Evolutionary conservation across 2,797 vertebrate species (phyloP).

Genomic region (Bovichtus variegatus): DNA sequence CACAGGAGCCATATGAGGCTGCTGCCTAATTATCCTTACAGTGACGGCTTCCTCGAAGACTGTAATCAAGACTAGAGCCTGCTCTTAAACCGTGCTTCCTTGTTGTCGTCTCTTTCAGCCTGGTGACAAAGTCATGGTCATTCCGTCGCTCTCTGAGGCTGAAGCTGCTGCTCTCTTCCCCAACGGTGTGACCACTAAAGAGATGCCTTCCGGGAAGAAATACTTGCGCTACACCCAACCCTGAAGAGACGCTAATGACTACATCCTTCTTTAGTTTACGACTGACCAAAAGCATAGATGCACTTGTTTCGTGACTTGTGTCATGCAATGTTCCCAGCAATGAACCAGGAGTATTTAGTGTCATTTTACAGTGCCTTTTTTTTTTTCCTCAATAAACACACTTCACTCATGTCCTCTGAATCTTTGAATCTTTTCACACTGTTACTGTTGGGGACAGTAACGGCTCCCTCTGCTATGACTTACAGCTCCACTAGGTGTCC

Average conservation of each 20-base stretch:
- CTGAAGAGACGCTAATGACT: conserved; percentile 26
- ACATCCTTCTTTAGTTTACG: not conserved
- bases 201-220: conserved; percentile 93
- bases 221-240: conserved; percentile 95
- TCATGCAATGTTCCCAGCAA: not conserved
- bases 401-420: not conserved
- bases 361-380: conserved; percentile 64
- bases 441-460: not conserved
- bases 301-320: not conserved
- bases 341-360: not conserved
- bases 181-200: conserved; percentile 90
- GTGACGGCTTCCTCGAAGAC: not conserved
- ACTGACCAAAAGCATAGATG: not conserved
- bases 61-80: not conserved
- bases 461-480: not conserved
- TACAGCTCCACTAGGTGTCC: conserved; percentile 54
- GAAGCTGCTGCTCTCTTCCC: conserved; percentile 92
- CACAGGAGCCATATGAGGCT: not conserved
- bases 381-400: conserved; percentile 64
- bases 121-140: conserved; percentile 94
- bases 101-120: conserved; percentile 40
- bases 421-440: not conserved
- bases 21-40: not conserved
- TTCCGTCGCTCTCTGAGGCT: conserved; percentile 90
- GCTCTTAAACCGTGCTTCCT: not conserved